Evolutionary conservation across 2,888 invertebrate species (phyloP).

Genomic region (Caenorhabditis angaria): DNA sequence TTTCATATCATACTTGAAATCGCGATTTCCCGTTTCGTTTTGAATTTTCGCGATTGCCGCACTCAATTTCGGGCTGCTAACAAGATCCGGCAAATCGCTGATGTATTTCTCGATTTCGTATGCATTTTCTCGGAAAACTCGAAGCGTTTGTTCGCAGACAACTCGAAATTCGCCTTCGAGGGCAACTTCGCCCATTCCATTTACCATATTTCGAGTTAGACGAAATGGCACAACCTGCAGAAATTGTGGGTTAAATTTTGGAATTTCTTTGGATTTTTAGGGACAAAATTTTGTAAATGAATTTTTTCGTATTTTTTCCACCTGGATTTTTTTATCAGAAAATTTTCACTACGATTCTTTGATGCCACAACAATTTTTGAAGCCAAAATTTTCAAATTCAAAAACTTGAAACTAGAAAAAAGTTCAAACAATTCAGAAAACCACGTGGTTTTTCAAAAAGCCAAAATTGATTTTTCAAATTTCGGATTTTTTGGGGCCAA

Average conservation of each 20-base stretch:
- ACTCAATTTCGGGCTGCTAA: slow-evolving; percentile 12
- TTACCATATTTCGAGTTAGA: slow-evolving; percentile 93
- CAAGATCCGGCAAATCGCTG: slow-evolving; percentile 37
- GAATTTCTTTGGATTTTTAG: too few relatives aligned
- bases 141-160: slow-evolving; percentile 68
- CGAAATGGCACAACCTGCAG: slow-evolving; percentile 80
- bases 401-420: too few relatives aligned
- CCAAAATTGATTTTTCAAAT: background rate
- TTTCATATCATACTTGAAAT: slow-evolving; percentile 21
- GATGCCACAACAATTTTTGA: too few relatives aligned
- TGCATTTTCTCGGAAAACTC: slow-evolving; percentile 84
- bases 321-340: too few relatives aligned
- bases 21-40: background rate
- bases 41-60: background rate
- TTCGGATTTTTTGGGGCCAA: too few relatives aligned
- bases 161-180: slow-evolving; percentile 80
- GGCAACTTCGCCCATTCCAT: slow-evolving; percentile 89
- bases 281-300: too few relatives aligned
- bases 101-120: slow-evolving; percentile 73
- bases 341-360: too few relatives aligned
- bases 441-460: too few relatives aligned
- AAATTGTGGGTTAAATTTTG: too few relatives aligned
- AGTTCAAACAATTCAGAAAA: too few relatives aligned
- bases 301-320: too few relatives aligned
- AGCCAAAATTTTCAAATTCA: too few relatives aligned